Conservation (phyloP, 2,888 invertebrate species). For the Scaptomyza tumidula region DNA sequence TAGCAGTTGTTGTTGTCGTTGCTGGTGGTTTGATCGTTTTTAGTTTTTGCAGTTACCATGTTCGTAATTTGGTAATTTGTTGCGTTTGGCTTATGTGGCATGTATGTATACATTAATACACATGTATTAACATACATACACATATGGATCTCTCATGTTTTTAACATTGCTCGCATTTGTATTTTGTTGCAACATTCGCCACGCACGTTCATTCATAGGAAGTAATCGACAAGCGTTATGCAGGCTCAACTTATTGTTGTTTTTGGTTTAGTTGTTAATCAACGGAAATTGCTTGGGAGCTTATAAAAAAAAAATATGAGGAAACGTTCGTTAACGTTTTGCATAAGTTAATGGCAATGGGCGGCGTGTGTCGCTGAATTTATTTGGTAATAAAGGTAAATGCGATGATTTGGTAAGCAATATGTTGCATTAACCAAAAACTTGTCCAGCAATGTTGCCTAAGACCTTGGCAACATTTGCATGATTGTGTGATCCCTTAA, state of each 20-base stretch:
- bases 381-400: conserved; percentile 38
- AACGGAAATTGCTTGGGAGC: conserved; percentile 65
- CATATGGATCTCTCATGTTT: conserved; percentile 40
- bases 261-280: conserved; percentile 40
- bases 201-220: conserved; percentile 60
- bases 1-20: conserved; percentile 28
- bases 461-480: conserved; percentile 20
- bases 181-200: conserved; percentile 65
- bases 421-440: not conserved
- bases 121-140: conserved; percentile 16
- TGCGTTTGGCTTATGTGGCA: conserved; percentile 29
- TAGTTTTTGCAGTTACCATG: conserved; percentile 49
- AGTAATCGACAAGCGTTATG: conserved; percentile 64
- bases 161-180: conserved; percentile 65
- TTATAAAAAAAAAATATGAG: conserved; percentile 60
- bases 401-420: conserved; percentile 3
- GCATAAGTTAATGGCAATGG: conserved; percentile 57
- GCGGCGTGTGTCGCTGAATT: conserved; percentile 28
- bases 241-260: conserved; percentile 25
- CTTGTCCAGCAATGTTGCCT: conserved; percentile 18
- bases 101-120: conserved; percentile 10
- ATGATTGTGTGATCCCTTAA: not conserved
- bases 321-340: conserved; percentile 65
- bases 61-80: conserved; percentile 65
- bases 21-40: conserved; percentile 3